phyloP scores from a whole-genome alignment of 2,797 vertebrate genomes.

The Microctenopoma lineatum region DNA sequence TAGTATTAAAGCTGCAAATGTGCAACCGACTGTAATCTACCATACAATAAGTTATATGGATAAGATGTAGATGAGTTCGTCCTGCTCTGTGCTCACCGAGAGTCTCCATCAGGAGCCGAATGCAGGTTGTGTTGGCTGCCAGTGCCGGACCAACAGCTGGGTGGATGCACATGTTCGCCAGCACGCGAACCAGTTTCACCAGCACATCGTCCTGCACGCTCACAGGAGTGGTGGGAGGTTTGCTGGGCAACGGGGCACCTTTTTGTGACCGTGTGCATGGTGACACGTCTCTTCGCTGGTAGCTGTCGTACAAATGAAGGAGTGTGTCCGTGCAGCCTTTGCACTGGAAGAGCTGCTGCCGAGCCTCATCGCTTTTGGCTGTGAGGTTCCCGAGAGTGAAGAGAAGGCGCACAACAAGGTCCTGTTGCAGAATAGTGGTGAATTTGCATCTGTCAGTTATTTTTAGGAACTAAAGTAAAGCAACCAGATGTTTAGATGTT shows the following conservation, averaged over 20 bases:
- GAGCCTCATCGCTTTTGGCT: constrained; percentile 84
- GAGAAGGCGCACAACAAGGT: constrained; percentile 90
- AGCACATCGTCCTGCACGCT: constrained; percentile 85
- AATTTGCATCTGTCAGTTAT: neutral
- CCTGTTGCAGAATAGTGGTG: constrained; percentile 77
- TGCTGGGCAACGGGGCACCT: neutral
- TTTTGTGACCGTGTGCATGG: constrained; percentile 11
- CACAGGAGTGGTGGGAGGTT: neutral
- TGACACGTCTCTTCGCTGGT: constrained; percentile 73
- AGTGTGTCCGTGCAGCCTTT: constrained; percentile 82
- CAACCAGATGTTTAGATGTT: neutral
- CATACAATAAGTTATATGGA: neutral
- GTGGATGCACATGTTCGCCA: constrained; percentile 93
- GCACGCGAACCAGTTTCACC: constrained; percentile 91
- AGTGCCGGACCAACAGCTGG: constrained; percentile 83
- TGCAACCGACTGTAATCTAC: neutral
- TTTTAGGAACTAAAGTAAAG: constrained; percentile 1
- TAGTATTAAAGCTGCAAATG: neutral
- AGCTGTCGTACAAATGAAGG: constrained; percentile 84
- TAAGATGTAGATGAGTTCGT: neutral
- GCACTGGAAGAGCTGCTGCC: constrained; percentile 84
- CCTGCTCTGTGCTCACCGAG: constrained; percentile 83
- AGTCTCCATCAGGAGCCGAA: constrained; percentile 86
- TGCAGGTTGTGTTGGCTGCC: constrained; percentile 76
- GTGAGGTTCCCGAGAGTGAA: constrained; percentile 96